Evolutionary conservation across 2,797 vertebrate species (phyloP).

Genomic region (Melanotaenia pygmaea): DNA sequence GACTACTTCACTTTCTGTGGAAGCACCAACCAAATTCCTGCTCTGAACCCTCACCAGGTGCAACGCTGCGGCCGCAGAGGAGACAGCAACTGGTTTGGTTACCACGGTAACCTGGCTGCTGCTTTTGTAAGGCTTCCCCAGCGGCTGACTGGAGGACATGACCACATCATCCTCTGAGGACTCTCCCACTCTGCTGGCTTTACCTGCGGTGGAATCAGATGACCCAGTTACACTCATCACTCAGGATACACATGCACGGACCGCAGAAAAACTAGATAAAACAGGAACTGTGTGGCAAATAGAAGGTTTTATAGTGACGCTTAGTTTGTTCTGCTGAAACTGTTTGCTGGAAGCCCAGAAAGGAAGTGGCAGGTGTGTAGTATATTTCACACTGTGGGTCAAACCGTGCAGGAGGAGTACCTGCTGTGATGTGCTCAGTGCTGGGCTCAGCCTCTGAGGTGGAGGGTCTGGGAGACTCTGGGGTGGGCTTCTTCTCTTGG

Average conservation of each 20-base stretch:
- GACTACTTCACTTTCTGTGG: neutral
- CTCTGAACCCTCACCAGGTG: slow-evolving; percentile 82
- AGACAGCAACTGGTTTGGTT: slow-evolving; percentile 84
- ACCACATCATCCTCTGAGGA: slow-evolving; percentile 74
- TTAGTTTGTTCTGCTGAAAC: slow-evolving; percentile 21
- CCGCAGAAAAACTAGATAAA: neutral
- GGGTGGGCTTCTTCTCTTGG: slow-evolving; percentile 89
- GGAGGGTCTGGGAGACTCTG: slow-evolving; percentile 87
- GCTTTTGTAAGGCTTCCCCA: slow-evolving; percentile 85
- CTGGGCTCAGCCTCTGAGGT: slow-evolving; percentile 88
- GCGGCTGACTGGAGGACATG: slow-evolving; percentile 86
- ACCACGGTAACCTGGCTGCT: slow-evolving; percentile 85
- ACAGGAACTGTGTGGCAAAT: neutral
- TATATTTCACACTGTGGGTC: neutral
- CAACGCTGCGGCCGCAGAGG: slow-evolving; percentile 83
- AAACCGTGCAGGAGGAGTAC: slow-evolving; percentile 64
- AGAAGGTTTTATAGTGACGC: slow-evolving; percentile 2
- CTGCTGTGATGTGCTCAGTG: slow-evolving; percentile 84
- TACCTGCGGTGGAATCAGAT: slow-evolving; percentile 60
- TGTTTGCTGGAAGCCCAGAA: neutral
- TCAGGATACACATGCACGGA: neutral
- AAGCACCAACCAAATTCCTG: neutral
- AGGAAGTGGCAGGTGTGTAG: slow-evolving; percentile 9
- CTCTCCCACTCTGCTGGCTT: slow-evolving; percentile 61
- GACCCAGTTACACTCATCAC: neutral